Conservation (phyloP, 2,797 vertebrate species). For the Cossypha polioptera region DNA sequence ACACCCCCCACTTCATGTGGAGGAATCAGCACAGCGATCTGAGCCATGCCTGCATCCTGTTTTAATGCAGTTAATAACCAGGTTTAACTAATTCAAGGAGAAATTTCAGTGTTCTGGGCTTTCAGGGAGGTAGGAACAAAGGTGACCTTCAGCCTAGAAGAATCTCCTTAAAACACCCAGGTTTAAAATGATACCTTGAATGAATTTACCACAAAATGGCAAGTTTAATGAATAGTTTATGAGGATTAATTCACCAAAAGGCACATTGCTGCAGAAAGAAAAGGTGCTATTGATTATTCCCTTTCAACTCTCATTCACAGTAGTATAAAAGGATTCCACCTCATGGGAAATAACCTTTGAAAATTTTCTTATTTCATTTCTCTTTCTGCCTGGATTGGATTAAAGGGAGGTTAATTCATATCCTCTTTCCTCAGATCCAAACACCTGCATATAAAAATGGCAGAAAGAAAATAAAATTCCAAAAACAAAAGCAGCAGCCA, state of each 20-base stretch:
- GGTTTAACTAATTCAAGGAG: background rate
- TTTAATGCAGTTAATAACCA: background rate
- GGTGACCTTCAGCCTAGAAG: background rate
- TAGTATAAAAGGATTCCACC: background rate
- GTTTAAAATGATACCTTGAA: background rate
- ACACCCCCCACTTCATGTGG: background rate
- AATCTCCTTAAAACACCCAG: background rate
- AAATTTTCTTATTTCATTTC: background rate
- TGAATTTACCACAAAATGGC: background rate
- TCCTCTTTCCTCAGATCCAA: background rate
- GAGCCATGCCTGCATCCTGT: background rate
- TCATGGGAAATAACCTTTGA: background rate
- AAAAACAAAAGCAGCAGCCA: background rate
- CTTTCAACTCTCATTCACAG: background rate
- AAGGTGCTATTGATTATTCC: background rate
- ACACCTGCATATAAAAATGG: background rate
- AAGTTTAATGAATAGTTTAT: background rate
- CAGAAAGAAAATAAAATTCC: background rate
- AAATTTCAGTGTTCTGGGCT: background rate
- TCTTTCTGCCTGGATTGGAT: background rate
- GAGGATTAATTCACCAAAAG: constrained; percentile 5
- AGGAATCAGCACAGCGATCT: background rate
- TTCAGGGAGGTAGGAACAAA: background rate
- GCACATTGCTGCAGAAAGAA: background rate
- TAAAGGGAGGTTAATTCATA: background rate